These are phyloP conservation scores for Caenorhabditis brenneri DNA, from an alignment of 1,140 invertebrate species.

Conservation along the genomic window DNA sequence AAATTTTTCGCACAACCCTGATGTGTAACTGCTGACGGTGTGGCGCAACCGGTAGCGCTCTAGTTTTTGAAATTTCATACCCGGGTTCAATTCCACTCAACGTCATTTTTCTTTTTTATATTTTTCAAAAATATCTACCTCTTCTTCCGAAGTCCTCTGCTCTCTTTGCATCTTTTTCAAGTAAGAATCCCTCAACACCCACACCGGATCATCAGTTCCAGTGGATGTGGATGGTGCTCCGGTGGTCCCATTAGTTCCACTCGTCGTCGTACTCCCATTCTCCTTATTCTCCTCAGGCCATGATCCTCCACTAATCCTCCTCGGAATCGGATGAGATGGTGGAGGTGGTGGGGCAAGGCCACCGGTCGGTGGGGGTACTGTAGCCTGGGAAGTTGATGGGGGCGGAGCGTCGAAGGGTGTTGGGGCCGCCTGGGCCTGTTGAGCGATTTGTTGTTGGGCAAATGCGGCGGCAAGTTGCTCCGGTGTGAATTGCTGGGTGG, in stretches of 20 bases:
- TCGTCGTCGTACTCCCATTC: slow-evolving; percentile 60
- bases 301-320: not conserved
- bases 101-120: too few relatives aligned
- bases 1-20: too few relatives aligned
- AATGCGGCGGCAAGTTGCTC: slow-evolving; percentile 21
- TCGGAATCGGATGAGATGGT: slow-evolving; percentile 47
- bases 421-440: not conserved
- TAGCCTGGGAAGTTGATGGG: not conserved
- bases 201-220: slow-evolving; percentile 61
- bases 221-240: not conserved
- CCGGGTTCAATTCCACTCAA: too few relatives aligned
- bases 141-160: slow-evolving; percentile 56
- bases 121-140: slow-evolving; percentile 9
- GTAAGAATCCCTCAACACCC: slow-evolving; percentile 68
- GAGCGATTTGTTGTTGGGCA: slow-evolving; percentile 23
- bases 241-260: not conserved
- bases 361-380: too few relatives aligned
- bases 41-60: too few relatives aligned
- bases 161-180: slow-evolving; percentile 67
- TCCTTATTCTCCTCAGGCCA: slow-evolving; percentile 62
- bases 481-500: not conserved
- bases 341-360: slow-evolving; percentile 50
- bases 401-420: slow-evolving; percentile 44
- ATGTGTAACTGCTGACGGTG: too few relatives aligned
- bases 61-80: too few relatives aligned